Conservation (phyloP, 2,797 vertebrate genomes). For the Chromis chromis region DNA sequence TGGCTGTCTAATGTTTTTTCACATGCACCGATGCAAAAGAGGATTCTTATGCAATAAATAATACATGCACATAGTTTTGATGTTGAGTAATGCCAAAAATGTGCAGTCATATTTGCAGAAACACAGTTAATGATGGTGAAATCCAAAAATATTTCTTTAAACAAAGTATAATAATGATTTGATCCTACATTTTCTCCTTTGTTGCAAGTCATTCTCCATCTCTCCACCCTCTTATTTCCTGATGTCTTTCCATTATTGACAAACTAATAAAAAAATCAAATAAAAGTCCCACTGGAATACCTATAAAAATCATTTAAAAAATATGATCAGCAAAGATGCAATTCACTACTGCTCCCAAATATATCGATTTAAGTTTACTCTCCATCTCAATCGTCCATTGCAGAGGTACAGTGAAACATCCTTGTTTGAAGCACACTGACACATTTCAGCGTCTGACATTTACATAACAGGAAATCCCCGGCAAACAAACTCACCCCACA, state of each 20-base stretch:
- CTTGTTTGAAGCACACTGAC: no score
- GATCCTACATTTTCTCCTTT: slow-evolving; percentile 11
- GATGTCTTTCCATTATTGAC: neutral
- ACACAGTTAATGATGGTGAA: neutral
- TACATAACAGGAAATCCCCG: no score
- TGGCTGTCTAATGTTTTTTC: slow-evolving; percentile 1
- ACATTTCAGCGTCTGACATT: no score
- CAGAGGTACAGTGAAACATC: neutral
- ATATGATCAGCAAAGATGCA: neutral
- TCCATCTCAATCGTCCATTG: slow-evolving; percentile 7
- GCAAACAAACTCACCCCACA: neutral
- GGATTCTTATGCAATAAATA: neutral
- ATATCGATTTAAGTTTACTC: neutral
- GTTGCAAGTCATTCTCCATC: neutral
- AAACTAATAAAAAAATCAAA: neutral
- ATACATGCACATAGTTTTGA: neutral
- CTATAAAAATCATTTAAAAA: neutral
- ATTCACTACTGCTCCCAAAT: neutral
- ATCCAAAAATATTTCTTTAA: neutral
- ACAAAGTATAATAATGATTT: neutral
- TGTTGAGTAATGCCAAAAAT: neutral
- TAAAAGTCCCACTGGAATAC: neutral
- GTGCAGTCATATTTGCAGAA: neutral
- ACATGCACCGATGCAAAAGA: neutral
- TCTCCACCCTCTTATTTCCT: slow-evolving; percentile 1